Base-by-base conservation (phyloP, 2,113 vertebrate genomes). In the Tachuris rubrigastra region DNA sequence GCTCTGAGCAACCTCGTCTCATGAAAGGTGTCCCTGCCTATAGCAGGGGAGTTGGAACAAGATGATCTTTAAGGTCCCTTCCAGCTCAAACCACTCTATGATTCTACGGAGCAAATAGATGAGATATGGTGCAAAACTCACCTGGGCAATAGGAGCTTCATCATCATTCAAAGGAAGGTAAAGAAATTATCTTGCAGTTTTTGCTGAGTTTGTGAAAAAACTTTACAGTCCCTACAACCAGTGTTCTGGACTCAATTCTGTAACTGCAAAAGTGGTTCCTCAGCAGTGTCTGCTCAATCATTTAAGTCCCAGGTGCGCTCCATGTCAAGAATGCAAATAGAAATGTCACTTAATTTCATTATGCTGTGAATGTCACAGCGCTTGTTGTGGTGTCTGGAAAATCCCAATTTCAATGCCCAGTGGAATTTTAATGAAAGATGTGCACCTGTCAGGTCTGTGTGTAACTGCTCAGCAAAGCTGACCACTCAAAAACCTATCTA, bases 311-410 rank as follows among this genome's bases (percentile, higher is more conserved):
- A 96, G 94, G 55, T 87, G 85, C 2, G 5, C 7, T 53, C 14
- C 19, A n/a, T 0, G 0, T 14, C 3, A 3, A 53, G 39, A 89
- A 44, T 33, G 46, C 22, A 85, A 50, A 85, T 14, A 58, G 25
- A 90, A 76, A 91, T 37, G 35, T 82, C 35, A 35, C 14, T 69
- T 89, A 65, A 87, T 85, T 91, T 91, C 27, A 79, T 91, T 79
- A 58, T 8, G 9, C 17, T 85, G 5, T 2, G 3, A 85, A 65
- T 30, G 25, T 11, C 69, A 37, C 33, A 30, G 15, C 79, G 53
- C 14, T 91, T 60, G 20, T 27, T 74, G 66, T 59, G 35, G 5
- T 62, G 47, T 77, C 82, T 94, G 95, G 82, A 93, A 96, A 95
- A 83, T 59, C 60, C 67, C 35, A 47, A 1, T n/a, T 67, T 71